phyloP scores from a whole-genome alignment of 1,140 invertebrate genomes.

The Battus philenor region DNA sequence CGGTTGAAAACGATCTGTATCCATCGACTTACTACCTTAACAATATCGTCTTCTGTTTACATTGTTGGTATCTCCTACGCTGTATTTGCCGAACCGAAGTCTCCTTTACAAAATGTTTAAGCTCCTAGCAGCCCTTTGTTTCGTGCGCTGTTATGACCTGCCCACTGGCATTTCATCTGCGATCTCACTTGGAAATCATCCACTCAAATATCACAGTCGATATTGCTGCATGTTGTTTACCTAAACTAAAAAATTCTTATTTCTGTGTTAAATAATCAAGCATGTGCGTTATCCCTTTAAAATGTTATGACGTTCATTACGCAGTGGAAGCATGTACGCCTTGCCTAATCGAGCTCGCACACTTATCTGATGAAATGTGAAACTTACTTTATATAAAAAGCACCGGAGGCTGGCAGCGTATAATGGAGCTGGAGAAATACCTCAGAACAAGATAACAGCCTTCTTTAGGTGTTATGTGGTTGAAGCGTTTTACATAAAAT shows the following conservation, averaged over 20 bases:
- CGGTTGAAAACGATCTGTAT: too few relatives aligned
- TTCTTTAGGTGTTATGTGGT: too few relatives aligned
- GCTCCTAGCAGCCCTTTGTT: not conserved
- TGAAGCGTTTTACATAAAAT: too few relatives aligned
- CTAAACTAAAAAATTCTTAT: too few relatives aligned
- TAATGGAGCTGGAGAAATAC: slow-evolving; percentile 5
- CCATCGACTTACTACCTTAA: too few relatives aligned
- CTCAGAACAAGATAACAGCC: too few relatives aligned
- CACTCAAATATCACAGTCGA: not conserved
- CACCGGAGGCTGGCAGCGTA: not conserved
- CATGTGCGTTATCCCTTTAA: slow-evolving; percentile 9
- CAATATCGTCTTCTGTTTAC: too few relatives aligned
- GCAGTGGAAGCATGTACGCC: slow-evolving; percentile 1
- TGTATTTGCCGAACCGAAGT: too few relatives aligned
- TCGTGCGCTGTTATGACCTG: not conserved
- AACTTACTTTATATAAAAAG: slow-evolving; percentile 5
- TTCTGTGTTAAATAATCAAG: slow-evolving; percentile 4
- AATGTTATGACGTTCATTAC: slow-evolving; percentile 11
- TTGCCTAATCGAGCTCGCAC: slow-evolving; percentile 13
- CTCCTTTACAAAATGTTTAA: not conserved
- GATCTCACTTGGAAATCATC: not conserved
- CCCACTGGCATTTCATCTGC: not conserved
- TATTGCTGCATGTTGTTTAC: too few relatives aligned
- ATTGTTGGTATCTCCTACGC: too few relatives aligned
- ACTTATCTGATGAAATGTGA: slow-evolving; percentile 14